Evolutionary conservation across 2,888 invertebrate genomes (phyloP), one percentile per base, ranked within the genome.

Genomic region (Acanthosepion pharaonis): DNA sequence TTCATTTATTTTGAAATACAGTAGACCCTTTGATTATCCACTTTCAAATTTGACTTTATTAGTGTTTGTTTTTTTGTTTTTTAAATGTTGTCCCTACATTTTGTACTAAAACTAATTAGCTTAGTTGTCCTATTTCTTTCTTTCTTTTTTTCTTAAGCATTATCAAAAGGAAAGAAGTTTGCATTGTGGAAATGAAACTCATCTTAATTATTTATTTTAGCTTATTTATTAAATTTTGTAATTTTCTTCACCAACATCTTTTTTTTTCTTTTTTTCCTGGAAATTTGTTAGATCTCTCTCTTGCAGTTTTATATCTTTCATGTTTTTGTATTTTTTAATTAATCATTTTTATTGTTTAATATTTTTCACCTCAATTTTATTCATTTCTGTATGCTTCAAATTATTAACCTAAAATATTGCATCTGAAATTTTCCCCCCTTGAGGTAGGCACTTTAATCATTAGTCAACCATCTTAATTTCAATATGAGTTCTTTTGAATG

Each of bases 401-500:
- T 59, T 59, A n/a, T 78, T 78, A 78, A n/a, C 78, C n/a, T 78
- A 78, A 78, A 78, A 78, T 78, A 78, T 78, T 78, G 78, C 78
- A 78, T 78, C 33, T 78, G n/a, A 78, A 78, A 33, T 78, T 78
- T 78, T 33, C 18, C 78, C n/a, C n/a, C 78, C 78, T 78, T 15
- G 33, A 11, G n/a, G 78, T n/a, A 33, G n/a, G n/a, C n/a, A 78
- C n/a, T 78, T 59, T 59, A 59, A 23, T 59, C 59, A 59, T 59
- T 59, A n/a, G 78, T 78, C n/a, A 78, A n/a, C 78, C 78, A 78
- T 78, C 78, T 78, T 78, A 78, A n/a, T 78, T 78, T 78, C 78
- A n/a, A 78, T 23, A 23, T 59, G 20, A 59, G 59, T 59, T 59
- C 59, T 59, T 59, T 59, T 20, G 23, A 59, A 59, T 59, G 20